Conservation (phyloP, 2,888 invertebrate genomes). For the Cerceris ruficornis region DNA sequence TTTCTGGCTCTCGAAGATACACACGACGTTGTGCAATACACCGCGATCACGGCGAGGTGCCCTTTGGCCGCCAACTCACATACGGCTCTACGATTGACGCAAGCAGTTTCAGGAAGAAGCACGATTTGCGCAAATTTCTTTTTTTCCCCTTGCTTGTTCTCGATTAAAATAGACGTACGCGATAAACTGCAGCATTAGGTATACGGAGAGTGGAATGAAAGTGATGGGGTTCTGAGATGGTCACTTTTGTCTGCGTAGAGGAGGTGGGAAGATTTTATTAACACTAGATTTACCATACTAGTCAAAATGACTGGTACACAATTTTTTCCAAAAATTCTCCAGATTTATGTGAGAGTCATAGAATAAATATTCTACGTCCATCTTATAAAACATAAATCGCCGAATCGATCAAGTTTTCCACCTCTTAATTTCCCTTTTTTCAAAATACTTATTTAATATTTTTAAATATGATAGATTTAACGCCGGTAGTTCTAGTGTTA, state of each 20-base stretch:
- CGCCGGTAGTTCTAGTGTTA: too few species aligned
- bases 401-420: too few species aligned
- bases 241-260: not conserved
- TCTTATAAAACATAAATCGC: too few species aligned
- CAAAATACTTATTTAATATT: too few species aligned
- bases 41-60: conserved; percentile 54
- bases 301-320: too few species aligned
- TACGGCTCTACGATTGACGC: conserved; percentile 57
- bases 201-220: not conserved
- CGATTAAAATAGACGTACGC: not conserved
- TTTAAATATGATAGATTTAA: too few species aligned
- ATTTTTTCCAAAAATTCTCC: too few species aligned
- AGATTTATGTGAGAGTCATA: too few species aligned
- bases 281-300: too few species aligned
- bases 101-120: conserved; percentile 31
- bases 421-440: too few species aligned
- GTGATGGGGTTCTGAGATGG: not conserved
- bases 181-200: not conserved
- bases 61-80: conserved; percentile 72
- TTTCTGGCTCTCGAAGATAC: conserved; percentile 64
- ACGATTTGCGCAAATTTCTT: conserved; percentile 7
- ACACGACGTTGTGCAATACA: conserved; percentile 68
- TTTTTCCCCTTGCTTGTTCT: not conserved
- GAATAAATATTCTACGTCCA: too few species aligned
- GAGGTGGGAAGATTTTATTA: too few species aligned